Percentiles rank a stretch among this genome's conserved stretches.
Conservation (phyloP, 1,140 invertebrate species). For the Aphidius ervi region DNA sequence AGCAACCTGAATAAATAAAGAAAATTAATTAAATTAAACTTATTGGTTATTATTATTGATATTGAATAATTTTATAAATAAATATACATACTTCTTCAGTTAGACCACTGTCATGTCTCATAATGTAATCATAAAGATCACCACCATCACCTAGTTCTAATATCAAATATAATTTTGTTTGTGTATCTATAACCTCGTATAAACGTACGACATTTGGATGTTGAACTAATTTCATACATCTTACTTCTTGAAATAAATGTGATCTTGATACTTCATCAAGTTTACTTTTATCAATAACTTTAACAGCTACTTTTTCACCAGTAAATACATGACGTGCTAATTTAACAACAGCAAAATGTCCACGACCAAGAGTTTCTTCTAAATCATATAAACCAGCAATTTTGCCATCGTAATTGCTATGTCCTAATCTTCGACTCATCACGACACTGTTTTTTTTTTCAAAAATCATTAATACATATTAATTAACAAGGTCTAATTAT, state of each 20-base stretch:
- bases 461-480: no score
- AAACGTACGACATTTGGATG: constrained; percentile 97
- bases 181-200: constrained; percentile 99
- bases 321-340: constrained; percentile 97
- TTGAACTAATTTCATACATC: constrained; percentile 98
- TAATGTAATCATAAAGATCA: constrained; percentile 99
- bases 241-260: constrained; percentile 95
- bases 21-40: constrained; percentile 3
- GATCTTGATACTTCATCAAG: constrained; percentile 93
- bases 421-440: constrained; percentile 27
- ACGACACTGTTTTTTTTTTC: constrained; percentile 10
- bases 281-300: constrained; percentile 98
- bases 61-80: neutral
- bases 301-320: constrained; percentile 94
- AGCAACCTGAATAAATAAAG: constrained; percentile 58
- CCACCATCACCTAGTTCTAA: constrained; percentile 97
- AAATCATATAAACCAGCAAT: constrained; percentile 96
- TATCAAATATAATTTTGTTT: constrained; percentile 92
- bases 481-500: no score
- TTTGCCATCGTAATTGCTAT: constrained; percentile 71
- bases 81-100: constrained; percentile 53
- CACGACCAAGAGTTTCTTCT: constrained; percentile 88
- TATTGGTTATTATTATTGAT: neutral
- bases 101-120: constrained; percentile 85
- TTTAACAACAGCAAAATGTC: constrained; percentile 99